These are phyloP conservation scores for Circaetus gallicus DNA, from an alignment of 2,113 vertebrate genomes.

Conservation along the genomic window DNA sequence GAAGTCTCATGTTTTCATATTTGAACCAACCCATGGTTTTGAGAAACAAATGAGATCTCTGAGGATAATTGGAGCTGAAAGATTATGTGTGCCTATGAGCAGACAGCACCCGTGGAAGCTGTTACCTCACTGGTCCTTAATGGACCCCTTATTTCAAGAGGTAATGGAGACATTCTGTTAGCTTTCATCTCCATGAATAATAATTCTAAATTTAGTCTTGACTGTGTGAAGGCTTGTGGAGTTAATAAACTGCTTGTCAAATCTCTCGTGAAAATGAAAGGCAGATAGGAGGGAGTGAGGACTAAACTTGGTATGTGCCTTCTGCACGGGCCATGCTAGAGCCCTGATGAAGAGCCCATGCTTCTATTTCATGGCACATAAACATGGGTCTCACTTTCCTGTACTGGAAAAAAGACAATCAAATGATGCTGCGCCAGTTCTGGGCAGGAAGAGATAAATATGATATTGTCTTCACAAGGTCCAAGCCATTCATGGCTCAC, in stretches of 20 bases:
- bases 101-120: not conserved
- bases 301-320: not conserved
- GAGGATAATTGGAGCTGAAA: constrained; percentile 27
- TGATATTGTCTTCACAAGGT: not conserved
- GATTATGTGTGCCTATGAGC: not conserved
- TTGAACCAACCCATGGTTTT: not conserved
- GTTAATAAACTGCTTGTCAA: constrained; percentile 58
- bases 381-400: not conserved
- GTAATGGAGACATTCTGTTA: constrained; percentile 29
- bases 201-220: constrained; percentile 35
- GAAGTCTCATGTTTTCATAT: not conserved
- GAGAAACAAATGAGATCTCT: constrained; percentile 5
- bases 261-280: not conserved
- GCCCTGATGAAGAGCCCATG: not conserved
- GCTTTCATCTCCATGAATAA: constrained; percentile 24
- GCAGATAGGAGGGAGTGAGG: not conserved
- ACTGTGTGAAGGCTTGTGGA: constrained; percentile 21
- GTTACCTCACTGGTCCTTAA: constrained; percentile 33
- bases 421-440: not conserved
- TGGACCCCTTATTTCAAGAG: constrained; percentile 27
- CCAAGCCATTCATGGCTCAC: not conserved
- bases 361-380: not conserved
- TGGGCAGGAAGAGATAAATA: not conserved
- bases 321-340: not conserved
- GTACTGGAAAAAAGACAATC: not conserved